These are phyloP conservation scores for Channallabes apus DNA, from an alignment of 2,797 vertebrate genomes.

Conservation along the genomic window DNA sequence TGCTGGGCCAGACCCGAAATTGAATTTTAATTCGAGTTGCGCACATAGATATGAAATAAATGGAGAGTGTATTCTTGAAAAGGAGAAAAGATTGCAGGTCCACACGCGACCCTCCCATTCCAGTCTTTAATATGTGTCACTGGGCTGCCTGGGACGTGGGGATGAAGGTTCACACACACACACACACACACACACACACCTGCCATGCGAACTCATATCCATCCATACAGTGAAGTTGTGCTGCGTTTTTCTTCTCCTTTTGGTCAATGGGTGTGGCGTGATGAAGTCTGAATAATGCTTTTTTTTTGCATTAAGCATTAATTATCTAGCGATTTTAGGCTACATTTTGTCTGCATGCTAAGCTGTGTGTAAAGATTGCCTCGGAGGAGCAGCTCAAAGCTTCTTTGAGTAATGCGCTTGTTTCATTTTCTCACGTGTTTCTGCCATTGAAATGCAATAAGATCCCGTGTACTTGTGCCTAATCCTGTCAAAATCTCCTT, in stretches of 20 bases:
- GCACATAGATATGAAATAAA: conserved; percentile 80
- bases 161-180: not conserved
- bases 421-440: conserved; percentile 76
- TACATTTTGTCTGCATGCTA: conserved; percentile 19
- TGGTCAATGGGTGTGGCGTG: not conserved
- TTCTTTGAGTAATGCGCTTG: conserved; percentile 64
- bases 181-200: conserved; percentile 11
- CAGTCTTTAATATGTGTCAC: conserved; percentile 38
- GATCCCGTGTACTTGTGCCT: conserved; percentile 79
- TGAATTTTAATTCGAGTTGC: conserved; percentile 72
- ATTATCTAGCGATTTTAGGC: not conserved
- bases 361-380: conserved; percentile 47
- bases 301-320: conserved; percentile 7
- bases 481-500: conserved; percentile 81
- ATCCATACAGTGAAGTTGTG: not conserved
- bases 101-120: conserved; percentile 47
- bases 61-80: conserved; percentile 52
- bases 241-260: not conserved
- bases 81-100: conserved; percentile 51
- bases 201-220: not conserved
- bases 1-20: conserved; percentile 68
- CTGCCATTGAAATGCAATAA: conserved; percentile 73
- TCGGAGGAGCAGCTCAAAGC: conserved; percentile 53
- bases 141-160: conserved; percentile 3
- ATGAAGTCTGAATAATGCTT: not conserved